These are phyloP conservation scores for Glyptemys insculpta DNA, from an alignment of 2,797 vertebrate genomes.

Conservation along the genomic window DNA sequence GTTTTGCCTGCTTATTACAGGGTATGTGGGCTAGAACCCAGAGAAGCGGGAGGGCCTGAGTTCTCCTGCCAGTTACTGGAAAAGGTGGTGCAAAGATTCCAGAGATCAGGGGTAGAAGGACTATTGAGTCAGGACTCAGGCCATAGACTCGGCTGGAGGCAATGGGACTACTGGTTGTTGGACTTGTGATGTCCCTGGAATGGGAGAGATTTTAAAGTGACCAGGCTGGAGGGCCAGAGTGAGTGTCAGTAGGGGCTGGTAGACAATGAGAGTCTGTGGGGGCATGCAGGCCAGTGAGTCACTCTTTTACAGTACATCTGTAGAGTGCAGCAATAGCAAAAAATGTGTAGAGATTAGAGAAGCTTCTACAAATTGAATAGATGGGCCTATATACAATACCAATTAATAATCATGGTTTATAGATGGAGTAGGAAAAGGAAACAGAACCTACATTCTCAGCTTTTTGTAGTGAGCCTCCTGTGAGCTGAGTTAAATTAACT, in stretches of 20 bases:
- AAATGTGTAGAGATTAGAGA: slow-evolving; percentile 1
- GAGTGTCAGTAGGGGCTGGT: neutral
- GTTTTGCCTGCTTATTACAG: neutral
- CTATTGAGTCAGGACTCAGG: neutral
- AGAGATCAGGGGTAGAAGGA: neutral
- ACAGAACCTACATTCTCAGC: slow-evolving; percentile 15
- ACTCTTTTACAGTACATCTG: neutral
- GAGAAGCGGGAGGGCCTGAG: neutral
- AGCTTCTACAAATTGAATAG: neutral
- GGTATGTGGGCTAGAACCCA: neutral
- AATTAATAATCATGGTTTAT: slow-evolving; percentile 21
- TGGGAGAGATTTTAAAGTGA: neutral
- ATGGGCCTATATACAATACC: neutral
- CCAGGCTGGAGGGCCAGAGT: neutral
- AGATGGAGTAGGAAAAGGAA: neutral
- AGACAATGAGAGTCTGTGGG: neutral
- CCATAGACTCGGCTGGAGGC: neutral
- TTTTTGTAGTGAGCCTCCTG: slow-evolving; percentile 10
- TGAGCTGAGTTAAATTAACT: neutral
- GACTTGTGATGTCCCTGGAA: neutral
- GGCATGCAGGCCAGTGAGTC: neutral
- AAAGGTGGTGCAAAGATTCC: neutral
- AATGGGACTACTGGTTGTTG: neutral
- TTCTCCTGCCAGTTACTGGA: neutral
- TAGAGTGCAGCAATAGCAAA: neutral